A percentile compares a stretch with the other conserved stretches of the same genome.
Evolutionary conservation across 2,888 invertebrate genomes (phyloP).

Genomic region (Nomada lathburiana): DNA sequence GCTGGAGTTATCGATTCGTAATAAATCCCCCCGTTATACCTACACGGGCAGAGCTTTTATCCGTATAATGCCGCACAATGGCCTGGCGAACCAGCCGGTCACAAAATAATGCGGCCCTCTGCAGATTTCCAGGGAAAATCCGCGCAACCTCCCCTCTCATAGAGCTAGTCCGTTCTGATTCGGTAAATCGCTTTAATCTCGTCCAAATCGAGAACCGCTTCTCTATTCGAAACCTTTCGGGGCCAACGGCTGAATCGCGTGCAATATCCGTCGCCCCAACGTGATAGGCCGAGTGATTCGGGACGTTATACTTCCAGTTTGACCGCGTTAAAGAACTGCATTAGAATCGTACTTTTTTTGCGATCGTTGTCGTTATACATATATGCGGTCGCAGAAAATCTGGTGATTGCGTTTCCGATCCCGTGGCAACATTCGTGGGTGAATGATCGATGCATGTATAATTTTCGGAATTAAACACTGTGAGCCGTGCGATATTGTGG

Average conservation of each 20-base stretch:
- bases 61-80: slow-evolving; percentile 76
- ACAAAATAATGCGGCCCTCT: slow-evolving; percentile 74
- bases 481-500: too few relatives aligned
- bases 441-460: too few relatives aligned
- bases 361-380: not conserved
- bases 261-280: slow-evolving; percentile 54
- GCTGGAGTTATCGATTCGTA: slow-evolving; percentile 77
- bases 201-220: slow-evolving; percentile 66
- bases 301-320: slow-evolving; percentile 42
- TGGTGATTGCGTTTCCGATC: not conserved
- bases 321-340: slow-evolving; percentile 31
- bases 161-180: slow-evolving; percentile 69
- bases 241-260: slow-evolving; percentile 61
- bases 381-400: not conserved
- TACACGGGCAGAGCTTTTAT: slow-evolving; percentile 73
- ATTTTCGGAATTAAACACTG: too few relatives aligned
- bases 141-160: slow-evolving; percentile 63
- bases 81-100: slow-evolving; percentile 71
- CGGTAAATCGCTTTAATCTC: slow-evolving; percentile 74
- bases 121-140: slow-evolving; percentile 71
- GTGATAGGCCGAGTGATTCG: slow-evolving; percentile 51
- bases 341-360: not conserved
- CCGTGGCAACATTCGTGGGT: too few relatives aligned
- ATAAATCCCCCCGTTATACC: slow-evolving; percentile 76
- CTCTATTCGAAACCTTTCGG: slow-evolving; percentile 64